Evolutionary conservation across 2,888 invertebrate species (phyloP), one percentile per base, ranked within the genome.

Genomic region (Hemaris fuciformis): DNA sequence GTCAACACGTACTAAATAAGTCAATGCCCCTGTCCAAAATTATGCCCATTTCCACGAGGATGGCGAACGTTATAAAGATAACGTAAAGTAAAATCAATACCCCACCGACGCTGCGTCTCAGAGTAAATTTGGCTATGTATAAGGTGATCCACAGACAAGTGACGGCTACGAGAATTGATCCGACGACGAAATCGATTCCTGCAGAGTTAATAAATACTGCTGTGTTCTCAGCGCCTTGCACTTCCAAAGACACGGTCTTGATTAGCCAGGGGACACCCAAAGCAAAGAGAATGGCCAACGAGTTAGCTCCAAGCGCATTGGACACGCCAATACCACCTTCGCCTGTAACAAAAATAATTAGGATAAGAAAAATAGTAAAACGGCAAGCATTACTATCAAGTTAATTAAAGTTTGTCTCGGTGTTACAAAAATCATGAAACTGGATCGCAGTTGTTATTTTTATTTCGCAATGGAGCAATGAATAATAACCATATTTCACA

Each of bases 291-390:
- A 98, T 97, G 63, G 97, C 97, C 78, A 98, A 89, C 0, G 97
- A 97, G 78, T 98, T 98, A 0, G 97, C 97, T 0, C 98, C 98
- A 8, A 98, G 84, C 0, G 97, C 96, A 76, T 98, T 98, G 6
- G 97, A 97, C 22, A 98, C 96, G 0, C 97, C 97, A 91, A 98
- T 97, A 25, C 96, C 96, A 13, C 96, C 97, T 83, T 96, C 95
- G 67, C 97, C 97, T 97, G 78, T 46, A 91, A 89, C 67, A 74
- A 73, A 71, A 76, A 25, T 10, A n/a, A n/a, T n/a, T n/a, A n/a
- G n/a, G n/a, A n/a, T n/a, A n/a, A n/a, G n/a, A n/a, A n/a, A n/a
- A n/a, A n/a, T n/a, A n/a, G n/a, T n/a, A n/a, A n/a, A 38, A 23
- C 23, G 23, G 13, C 10, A n/a, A 46, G n/a, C 25, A 23, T 23